These are phyloP conservation scores for Xestobium rufovillosum DNA, from an alignment of 2,888 invertebrate genomes.

Conservation along the genomic window DNA sequence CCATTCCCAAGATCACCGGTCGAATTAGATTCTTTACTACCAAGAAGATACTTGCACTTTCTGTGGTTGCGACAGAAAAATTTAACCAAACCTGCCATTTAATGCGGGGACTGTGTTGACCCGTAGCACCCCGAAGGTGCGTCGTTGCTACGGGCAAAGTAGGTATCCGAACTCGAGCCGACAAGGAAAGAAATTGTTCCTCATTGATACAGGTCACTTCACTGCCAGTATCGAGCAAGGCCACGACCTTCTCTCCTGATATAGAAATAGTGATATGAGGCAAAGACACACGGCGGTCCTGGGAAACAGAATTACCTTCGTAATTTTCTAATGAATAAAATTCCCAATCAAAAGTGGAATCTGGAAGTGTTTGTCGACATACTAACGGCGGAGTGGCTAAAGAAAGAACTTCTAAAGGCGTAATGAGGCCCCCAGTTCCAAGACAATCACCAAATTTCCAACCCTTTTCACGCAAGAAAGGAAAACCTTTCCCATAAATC, in stretches of 20 bases:
- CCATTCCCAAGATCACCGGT: conserved; percentile 18
- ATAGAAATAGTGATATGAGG: not conserved
- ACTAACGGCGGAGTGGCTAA: too few relatives aligned
- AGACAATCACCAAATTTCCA: too few relatives aligned
- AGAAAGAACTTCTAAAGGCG: too few relatives aligned
- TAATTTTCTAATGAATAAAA: too few relatives aligned
- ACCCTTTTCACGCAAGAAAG: too few relatives aligned
- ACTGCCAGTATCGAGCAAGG: conserved; percentile 20
- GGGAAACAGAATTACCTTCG: too few relatives aligned
- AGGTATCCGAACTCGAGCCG: conserved; percentile 4
- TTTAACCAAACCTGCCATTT: conserved; percentile 13
- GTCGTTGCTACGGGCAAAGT: conserved; percentile 18
- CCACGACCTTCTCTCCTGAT: conserved; percentile 1
- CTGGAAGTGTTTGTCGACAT: too few relatives aligned
- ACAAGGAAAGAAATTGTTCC: conserved; percentile 1
- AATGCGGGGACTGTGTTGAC: conserved; percentile 16
- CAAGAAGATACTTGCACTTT: conserved; percentile 13
- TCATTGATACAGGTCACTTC: conserved; percentile 18
- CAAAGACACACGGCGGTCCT: too few relatives aligned
- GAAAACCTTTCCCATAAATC: too few relatives aligned
- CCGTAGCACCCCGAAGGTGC: conserved; percentile 15
- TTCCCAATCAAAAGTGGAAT: too few relatives aligned
- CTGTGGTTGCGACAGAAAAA: conserved; percentile 4
- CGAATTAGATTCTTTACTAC: conserved; percentile 20
- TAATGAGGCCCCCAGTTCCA: too few relatives aligned